These are phyloP conservation scores for Teleogryllus occipitalis DNA, from an alignment of 1,140 invertebrate species.

Conservation along the genomic window DNA sequence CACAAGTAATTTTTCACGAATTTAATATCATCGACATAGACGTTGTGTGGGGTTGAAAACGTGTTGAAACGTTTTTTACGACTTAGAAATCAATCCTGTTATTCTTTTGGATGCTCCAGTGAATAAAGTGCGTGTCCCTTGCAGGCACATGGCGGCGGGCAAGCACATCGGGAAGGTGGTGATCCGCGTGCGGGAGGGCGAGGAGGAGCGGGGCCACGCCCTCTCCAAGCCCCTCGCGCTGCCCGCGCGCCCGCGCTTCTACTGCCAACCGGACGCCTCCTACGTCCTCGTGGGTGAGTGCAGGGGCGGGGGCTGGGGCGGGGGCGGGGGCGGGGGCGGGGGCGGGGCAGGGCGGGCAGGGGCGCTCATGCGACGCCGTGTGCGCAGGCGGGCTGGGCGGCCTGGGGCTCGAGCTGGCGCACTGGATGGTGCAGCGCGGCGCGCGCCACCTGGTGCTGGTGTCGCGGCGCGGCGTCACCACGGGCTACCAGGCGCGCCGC, in stretches of 20 bases:
- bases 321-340: too few species aligned
- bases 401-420: conserved; percentile 82
- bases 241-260: conserved; percentile 38
- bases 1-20: too few species aligned
- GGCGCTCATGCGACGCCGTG: too few species aligned
- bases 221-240: conserved; percentile 24
- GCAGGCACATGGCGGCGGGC: conserved; percentile 46
- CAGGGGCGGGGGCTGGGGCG: too few species aligned
- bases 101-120: too few species aligned
- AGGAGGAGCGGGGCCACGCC: neutral
- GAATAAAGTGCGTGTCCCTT: too few species aligned
- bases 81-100: too few species aligned
- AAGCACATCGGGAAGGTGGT: conserved; percentile 41
- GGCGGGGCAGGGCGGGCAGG: too few species aligned
- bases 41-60: too few species aligned
- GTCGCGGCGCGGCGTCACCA: conserved; percentile 42
- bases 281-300: conserved; percentile 42
- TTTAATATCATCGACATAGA: too few species aligned
- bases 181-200: conserved; percentile 15
- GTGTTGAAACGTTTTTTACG: too few species aligned
- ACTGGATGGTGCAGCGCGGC: conserved; percentile 72
- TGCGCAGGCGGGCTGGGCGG: conserved; percentile 78
- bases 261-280: conserved; percentile 43
- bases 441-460: conserved; percentile 45
- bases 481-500: conserved; percentile 37